phyloP scores from a whole-genome alignment of 1,140 invertebrate species.

The Rhagoletis zephyria region DNA sequence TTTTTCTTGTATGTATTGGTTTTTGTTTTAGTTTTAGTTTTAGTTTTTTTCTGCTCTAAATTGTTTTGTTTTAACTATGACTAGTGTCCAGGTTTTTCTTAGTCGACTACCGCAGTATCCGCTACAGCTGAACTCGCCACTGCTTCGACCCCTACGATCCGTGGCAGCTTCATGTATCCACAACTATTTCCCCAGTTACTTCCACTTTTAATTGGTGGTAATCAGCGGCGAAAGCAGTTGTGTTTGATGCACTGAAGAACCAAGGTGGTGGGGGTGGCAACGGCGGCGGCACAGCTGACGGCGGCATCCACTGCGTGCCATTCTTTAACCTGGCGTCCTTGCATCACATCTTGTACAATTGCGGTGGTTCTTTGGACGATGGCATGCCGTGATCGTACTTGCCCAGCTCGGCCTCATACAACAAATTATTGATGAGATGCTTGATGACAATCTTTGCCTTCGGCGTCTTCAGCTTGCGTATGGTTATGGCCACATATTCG shows the following conservation, averaged over 20 bases:
- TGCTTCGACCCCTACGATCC: background rate
- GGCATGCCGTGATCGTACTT: conserved; percentile 72
- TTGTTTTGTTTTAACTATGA: conserved; percentile 26
- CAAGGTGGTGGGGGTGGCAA: background rate
- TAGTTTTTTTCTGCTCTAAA: background rate
- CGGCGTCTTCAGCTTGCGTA: conserved; percentile 69
- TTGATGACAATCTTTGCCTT: conserved; percentile 71
- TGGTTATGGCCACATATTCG: conserved; percentile 71
- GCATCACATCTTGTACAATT: conserved; percentile 69
- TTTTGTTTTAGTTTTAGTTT: background rate
- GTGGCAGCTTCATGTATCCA: background rate
- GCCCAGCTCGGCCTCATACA: conserved; percentile 70
- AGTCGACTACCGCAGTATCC: background rate
- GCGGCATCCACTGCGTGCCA: too few relatives aligned
- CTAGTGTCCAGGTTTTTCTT: conserved; percentile 34
- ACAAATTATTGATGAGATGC: conserved; percentile 69
- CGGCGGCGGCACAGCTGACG: background rate
- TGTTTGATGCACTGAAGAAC: background rate
- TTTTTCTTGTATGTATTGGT: background rate
- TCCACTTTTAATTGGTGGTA: background rate
- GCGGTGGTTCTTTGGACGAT: conserved; percentile 68
- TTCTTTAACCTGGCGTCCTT: conserved; percentile 25
- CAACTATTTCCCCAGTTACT: background rate
- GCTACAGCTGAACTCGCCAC: background rate
- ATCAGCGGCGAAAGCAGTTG: background rate